phyloP scores from a whole-genome alignment of 2,797 vertebrate species.

The Cossypha polioptera region DNA sequence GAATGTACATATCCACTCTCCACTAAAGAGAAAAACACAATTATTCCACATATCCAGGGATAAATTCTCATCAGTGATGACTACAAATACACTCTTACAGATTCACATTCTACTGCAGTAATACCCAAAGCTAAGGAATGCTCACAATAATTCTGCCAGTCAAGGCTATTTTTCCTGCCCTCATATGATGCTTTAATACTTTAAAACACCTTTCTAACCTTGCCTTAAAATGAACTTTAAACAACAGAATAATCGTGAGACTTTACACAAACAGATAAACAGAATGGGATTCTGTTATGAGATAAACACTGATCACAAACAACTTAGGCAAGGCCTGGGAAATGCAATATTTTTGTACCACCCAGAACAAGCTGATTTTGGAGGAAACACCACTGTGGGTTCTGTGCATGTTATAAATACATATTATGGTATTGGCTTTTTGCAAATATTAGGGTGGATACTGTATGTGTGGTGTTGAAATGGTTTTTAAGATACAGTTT shows the following conservation, averaged over 20 bases:
- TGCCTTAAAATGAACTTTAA: neutral
- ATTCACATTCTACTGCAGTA: neutral
- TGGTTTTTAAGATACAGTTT: too few species aligned
- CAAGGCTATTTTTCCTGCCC: neutral
- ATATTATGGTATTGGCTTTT: too few species aligned
- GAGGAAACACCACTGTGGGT: neutral
- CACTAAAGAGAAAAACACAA: slow-evolving; percentile 75
- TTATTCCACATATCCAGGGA: slow-evolving; percentile 18
- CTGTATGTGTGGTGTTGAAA: too few species aligned
- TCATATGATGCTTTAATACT: neutral
- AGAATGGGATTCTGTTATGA: neutral
- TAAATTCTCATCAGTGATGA: neutral
- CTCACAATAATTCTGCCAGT: neutral
- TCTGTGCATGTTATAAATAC: too few species aligned
- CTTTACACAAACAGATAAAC: neutral
- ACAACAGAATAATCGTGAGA: neutral
- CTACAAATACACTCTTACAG: neutral
- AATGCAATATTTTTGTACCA: accelerated
- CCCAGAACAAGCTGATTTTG: neutral
- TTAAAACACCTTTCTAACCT: neutral
- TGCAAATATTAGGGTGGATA: too few species aligned
- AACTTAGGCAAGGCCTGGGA: neutral
- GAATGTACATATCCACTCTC: slow-evolving; percentile 98
- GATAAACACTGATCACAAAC: neutral
- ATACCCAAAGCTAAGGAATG: neutral